A percentile compares a stretch with the other conserved stretches of the same genome.
Evolutionary conservation across 2,113 vertebrate species (phyloP).

Genomic region (Bagarius yarrelli): DNA sequence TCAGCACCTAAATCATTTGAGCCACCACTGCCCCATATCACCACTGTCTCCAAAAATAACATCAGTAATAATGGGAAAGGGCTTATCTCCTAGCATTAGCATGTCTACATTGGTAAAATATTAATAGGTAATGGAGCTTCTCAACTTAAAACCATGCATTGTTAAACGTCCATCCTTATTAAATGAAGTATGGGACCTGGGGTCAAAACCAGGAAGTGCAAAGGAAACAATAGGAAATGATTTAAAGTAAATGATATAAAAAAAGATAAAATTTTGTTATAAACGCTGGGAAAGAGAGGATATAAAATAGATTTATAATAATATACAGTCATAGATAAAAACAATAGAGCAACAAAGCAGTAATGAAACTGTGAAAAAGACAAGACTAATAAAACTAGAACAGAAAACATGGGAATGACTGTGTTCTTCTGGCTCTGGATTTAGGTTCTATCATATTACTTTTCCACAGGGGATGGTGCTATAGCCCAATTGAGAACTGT

Average conservation of each 20-base stretch:
- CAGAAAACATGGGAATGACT: not conserved
- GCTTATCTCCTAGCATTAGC: not conserved
- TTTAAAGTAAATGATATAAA: not conserved
- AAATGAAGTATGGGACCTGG: not conserved
- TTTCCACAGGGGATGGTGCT: too few relatives aligned
- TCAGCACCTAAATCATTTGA: too few relatives aligned
- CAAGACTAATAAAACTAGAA: not conserved
- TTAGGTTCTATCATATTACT: not conserved
- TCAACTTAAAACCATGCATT: not conserved
- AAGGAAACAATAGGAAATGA: not conserved
- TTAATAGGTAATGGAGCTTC: not conserved
- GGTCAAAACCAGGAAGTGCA: not conserved
- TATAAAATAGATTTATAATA: not conserved
- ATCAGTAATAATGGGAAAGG: too few relatives aligned
- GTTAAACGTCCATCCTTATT: not conserved
- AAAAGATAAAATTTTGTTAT: not conserved
- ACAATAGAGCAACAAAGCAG: not conserved
- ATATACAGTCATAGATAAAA: not conserved
- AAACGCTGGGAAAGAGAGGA: not conserved
- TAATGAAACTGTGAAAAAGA: not conserved
- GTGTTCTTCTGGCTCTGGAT: not conserved
- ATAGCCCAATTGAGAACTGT: too few relatives aligned
- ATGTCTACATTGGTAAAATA: not conserved
- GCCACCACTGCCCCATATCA: too few relatives aligned
- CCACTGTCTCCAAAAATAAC: too few relatives aligned